Evolutionary conservation across 2,113 vertebrate species (phyloP).

Genomic region (Hippocampus comes): DNA sequence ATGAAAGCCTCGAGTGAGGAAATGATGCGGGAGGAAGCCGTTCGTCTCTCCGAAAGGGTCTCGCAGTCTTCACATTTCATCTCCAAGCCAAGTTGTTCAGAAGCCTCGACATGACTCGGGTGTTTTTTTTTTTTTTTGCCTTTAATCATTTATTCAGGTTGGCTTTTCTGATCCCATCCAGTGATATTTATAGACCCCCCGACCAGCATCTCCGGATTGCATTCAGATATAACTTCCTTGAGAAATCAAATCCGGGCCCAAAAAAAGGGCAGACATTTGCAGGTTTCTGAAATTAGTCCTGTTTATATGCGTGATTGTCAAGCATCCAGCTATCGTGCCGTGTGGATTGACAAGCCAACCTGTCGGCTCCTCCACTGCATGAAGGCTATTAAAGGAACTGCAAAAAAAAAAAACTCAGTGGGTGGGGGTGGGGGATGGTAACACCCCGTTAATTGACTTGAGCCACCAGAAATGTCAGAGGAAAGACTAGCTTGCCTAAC

Average conservation of each 20-base stretch:
- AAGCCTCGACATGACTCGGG: conserved; percentile 1
- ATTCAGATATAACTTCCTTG: not conserved
- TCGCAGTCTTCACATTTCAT: not conserved
- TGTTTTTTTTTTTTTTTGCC: not conserved
- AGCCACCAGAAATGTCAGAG: conserved; percentile 6
- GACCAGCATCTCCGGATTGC: not conserved
- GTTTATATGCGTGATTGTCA: not conserved
- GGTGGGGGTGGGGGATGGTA: not conserved
- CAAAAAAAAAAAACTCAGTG: not conserved
- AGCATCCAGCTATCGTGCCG: not conserved
- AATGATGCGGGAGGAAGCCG: not conserved
- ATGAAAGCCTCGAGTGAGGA: not conserved
- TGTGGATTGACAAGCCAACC: not conserved
- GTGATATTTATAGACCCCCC: not conserved
- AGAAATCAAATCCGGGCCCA: not conserved
- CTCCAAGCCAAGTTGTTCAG: not conserved
- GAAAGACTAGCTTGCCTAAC: not conserved
- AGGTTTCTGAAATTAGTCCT: not conserved
- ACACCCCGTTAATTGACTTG: not conserved
- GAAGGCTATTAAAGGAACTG: not conserved
- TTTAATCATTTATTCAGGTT: conserved; percentile 7
- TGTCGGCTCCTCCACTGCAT: not conserved
- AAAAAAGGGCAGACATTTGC: not conserved
- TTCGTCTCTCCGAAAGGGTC: not conserved
- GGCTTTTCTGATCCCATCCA: not conserved